These are phyloP conservation scores for Halcyon smyrnensis DNA, from an alignment of 2,797 vertebrate genomes.

Conservation along the genomic window DNA sequence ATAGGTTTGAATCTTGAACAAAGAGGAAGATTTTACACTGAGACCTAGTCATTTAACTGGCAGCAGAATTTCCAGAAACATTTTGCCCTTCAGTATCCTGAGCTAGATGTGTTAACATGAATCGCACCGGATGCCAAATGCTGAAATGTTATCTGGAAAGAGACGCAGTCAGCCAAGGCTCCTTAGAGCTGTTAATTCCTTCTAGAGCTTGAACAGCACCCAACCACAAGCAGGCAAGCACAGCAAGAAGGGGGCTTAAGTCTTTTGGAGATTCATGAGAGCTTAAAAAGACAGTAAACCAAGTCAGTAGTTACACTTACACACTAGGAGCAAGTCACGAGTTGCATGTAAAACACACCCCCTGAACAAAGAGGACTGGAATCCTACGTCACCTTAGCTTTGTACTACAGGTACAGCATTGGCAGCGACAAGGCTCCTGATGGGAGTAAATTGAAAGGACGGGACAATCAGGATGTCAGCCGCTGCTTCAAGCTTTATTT, in stretches of 20 bases:
- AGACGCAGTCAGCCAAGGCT: background rate
- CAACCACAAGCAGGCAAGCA: background rate
- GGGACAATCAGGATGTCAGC: background rate
- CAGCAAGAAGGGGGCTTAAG: background rate
- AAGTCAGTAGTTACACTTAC: background rate
- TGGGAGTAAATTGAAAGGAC: background rate
- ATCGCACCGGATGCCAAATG: background rate
- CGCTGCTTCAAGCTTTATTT: background rate
- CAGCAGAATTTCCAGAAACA: background rate
- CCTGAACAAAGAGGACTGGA: background rate
- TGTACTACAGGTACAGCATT: background rate
- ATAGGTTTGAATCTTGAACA: background rate
- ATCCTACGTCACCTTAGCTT: background rate
- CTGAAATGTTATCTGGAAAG: background rate
- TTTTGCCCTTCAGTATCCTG: background rate
- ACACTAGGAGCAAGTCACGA: background rate
- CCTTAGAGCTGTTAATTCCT: background rate
- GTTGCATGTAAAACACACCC: background rate
- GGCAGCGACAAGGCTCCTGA: background rate
- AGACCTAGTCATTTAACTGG: background rate
- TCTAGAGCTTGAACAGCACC: background rate
- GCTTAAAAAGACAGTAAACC: background rate
- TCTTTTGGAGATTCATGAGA: background rate
- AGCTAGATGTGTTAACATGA: background rate
- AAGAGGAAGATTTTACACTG: background rate